Base-by-base conservation (phyloP, 2,797 vertebrate species). In the Eulemur rubriventer region DNA sequence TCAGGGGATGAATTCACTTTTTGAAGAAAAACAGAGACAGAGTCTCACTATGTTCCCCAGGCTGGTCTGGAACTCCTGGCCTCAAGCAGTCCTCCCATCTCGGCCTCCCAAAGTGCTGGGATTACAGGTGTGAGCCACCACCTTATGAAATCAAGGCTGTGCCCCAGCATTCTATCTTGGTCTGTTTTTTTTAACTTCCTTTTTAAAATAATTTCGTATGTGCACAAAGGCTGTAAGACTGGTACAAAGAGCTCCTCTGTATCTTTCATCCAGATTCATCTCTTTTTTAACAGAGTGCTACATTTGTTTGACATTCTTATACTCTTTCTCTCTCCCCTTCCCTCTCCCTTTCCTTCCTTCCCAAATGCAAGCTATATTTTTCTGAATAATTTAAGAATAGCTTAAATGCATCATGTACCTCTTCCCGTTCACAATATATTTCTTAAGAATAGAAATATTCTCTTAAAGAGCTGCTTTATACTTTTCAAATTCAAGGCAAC, bases 251-350 rank as follows among this genome's bases (percentile, higher is more conserved):
- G 50, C 6, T 35, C 11, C 48, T 78, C 1, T n/a, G 28, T 75
- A 33, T 89, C 61, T 90, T 94, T 86, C 72, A 57, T 57, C 35
- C 43, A 69, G n/a, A 65, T 70, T 85, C 35, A 72, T 3, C 52
- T 16, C 26, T 61, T 94, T 94, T 90, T 81, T 73, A 86, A 78
- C 26, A 79, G 83, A 83, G 94, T 91, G 13, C 59, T 67, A 52
- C 16, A 14, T 81, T 92, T 48, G 4, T 69, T 82, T 52, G 28
- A 82, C 46, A 35, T 92, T 89, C 46, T 88, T 84, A 57, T 43
- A 61, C 24, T 46, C 55, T 57, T 24, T 57, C 18, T 75, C 20
- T 59, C 26, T 50, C 38, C n/a, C 28, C 33, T n/a, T 33, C 41
- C 18, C n/a, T 73, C 72, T 30, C 22, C 61, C 5, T 57, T 38